Base-by-base conservation (phyloP, 2,888 invertebrate genomes). In the Caenorhabditis becei region DNA sequence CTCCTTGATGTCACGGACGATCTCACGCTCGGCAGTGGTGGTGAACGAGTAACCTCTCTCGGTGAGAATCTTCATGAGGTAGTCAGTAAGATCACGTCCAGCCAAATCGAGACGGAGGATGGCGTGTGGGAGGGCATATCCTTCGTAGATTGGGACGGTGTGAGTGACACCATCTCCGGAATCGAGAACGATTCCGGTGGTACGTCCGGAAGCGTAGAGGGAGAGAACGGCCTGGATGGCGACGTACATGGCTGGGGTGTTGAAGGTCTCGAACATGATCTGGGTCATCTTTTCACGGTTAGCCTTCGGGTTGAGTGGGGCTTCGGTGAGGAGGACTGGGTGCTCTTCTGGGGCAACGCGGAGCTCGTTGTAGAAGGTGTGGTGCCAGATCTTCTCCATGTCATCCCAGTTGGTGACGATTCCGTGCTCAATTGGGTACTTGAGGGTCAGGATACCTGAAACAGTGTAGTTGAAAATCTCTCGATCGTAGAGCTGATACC, bases 301-400 rank as follows among this genome's bases (percentile, higher is more conserved):
- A 88, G 96, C 96, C 93, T 96, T 96, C 88, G 96, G 96, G 93
- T 96, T 96, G 90, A 96, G 94, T 81, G 96, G 96, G 85, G 96
- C 96, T 93, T 96, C 96, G 83, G 96, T 96, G 89, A 96, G 94
- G 91, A 96, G 94, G 89, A 96, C 95, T 75, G 96, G 96, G 92
- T 96, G 96, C 93, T 96, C 96, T 93, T 96, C 96, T 83, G 96
- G 96, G 71, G 96, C 96, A 69, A 96, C 96, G 93, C 97, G 94
- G 91, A 97, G 94, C 93, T 96, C 96, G 92, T 97, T 97, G 95
- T 97, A 97, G 94, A 97, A 97, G 91, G 96, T 96, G 94, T 97
- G 97, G 93, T 97, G 97, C 96, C 97, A 97, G 93, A 97, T 97
- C 93, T 97, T 96, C 93, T 97, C 96, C 97, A 97, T 96, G 91